phyloP scores from a whole-genome alignment of 2,797 vertebrate genomes.

The Paratrypauchen microcephalus region DNA sequence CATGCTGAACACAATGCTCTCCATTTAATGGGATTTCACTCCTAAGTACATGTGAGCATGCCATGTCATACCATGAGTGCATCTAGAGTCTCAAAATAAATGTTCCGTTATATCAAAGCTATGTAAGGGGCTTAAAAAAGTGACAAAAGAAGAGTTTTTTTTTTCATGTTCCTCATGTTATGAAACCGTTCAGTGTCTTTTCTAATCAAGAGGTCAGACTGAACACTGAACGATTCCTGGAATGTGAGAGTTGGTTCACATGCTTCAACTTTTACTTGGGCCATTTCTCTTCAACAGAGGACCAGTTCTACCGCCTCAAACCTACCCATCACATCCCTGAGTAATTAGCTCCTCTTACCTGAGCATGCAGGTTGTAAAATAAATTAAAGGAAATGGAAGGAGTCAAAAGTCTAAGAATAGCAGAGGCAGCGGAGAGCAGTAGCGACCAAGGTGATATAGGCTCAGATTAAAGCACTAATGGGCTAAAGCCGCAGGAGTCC shows the following conservation, averaged over 20 bases:
- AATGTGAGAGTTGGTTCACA: constrained; percentile 5
- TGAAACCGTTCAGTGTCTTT: neutral
- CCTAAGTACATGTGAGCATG: constrained; percentile 29
- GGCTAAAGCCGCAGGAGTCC: constrained; percentile 56
- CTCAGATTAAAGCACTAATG: constrained; percentile 69
- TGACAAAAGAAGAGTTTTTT: neutral
- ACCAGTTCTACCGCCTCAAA: neutral
- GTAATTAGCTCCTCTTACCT: constrained; percentile 34
- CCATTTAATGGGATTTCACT: constrained; percentile 33
- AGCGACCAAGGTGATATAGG: constrained; percentile 57
- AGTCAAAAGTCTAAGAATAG: constrained; percentile 59
- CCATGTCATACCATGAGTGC: neutral
- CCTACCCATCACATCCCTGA: constrained; percentile 3
- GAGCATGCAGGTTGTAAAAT: constrained; percentile 25
- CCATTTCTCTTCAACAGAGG: neutral
- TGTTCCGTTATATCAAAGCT: neutral
- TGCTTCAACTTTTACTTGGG: neutral
- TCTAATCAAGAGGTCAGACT: neutral
- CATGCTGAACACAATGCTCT: constrained; percentile 15
- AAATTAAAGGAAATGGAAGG: constrained; percentile 1
- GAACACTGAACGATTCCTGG: neutral
- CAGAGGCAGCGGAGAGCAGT: constrained; percentile 30
- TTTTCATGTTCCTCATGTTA: neutral
- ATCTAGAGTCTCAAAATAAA: constrained; percentile 29
- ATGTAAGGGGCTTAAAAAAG: neutral